phyloP scores from a whole-genome alignment of 1,140 invertebrate genomes.

The Drosophila hydei region DNA sequence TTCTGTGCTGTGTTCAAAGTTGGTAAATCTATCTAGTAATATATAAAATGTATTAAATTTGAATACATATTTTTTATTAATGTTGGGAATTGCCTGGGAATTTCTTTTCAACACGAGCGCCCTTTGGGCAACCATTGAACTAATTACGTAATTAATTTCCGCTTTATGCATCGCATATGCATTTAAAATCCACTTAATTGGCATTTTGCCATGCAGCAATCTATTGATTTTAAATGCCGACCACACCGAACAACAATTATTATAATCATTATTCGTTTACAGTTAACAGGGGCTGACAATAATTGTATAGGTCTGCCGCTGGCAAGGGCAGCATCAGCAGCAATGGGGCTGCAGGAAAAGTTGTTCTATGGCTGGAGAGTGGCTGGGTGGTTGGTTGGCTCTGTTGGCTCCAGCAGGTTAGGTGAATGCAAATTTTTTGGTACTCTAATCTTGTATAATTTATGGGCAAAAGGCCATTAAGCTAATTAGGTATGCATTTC shows the following conservation, averaged over 20 bases:
- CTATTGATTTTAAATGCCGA: conserved; percentile 49
- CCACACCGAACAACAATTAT: conserved; percentile 51
- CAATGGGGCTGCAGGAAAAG: not conserved
- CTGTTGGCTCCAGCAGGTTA: not conserved
- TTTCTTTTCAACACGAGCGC: conserved; percentile 1
- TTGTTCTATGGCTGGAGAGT: not conserved
- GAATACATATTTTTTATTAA: no score
- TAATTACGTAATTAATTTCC: conserved; percentile 49
- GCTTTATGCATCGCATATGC: conserved; percentile 28
- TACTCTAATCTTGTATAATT: conserved; percentile 68
- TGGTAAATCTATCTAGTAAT: no score
- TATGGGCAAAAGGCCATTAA: conserved; percentile 69
- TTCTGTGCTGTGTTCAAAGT: no score
- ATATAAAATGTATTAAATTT: no score
- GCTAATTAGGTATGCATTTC: conserved; percentile 76
- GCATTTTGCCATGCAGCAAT: conserved; percentile 42
- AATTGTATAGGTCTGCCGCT: conserved; percentile 35
- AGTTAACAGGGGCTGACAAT: conserved; percentile 32
- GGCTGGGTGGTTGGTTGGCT: not conserved
- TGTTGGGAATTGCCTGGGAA: not conserved
- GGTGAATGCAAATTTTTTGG: conserved; percentile 62
- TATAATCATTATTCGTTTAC: conserved; percentile 61
- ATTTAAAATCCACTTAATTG: conserved; percentile 60
- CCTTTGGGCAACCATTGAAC: conserved; percentile 2
- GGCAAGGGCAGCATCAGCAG: no score